Evolutionary conservation across 1,140 invertebrate genomes (phyloP), one percentile per base, ranked within the genome.

Genomic region (Drosophila ananassae): DNA sequence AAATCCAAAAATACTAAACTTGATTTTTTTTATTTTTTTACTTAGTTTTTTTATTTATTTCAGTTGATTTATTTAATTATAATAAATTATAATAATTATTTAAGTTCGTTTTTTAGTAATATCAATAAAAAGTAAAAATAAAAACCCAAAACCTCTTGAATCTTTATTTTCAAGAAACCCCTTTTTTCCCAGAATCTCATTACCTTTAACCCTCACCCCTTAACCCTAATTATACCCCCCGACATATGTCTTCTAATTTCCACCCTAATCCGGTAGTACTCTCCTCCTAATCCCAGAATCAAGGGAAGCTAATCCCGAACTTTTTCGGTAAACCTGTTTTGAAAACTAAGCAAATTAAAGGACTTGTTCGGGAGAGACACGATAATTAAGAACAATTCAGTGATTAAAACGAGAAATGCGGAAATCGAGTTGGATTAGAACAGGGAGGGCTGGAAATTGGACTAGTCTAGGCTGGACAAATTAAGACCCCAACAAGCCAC

Each of bases 351-450:
- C 34, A 24, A 66, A 62, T 10, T 63, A 34, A 39, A 39, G 51
- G n/a, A 67, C 44, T 13, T 10, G 32, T 44, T 48, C 55, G 17
- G 5, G 8, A 9, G 37, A 41, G 52, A 69, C 22, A 41, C 37
- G 17, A 17, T 52, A 69, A 69, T 69, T 57, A 57, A 17, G 52
- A 5, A 69, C 64, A 69, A 41, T 71, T 71, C 28, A 21, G 67
- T 50, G 67, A 71, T 71, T 69, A 71, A 32, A 32, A 34, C 47
- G 32, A 39, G 25, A 50, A 51, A 56, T 63, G 24, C 51, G 67
- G 63, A 69, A 69, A 68, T 69, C 63, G 64, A 71, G 67, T 71
- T 71, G 67, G 67, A 71, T 71, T 71, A 50, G 63, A 50, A 47
- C 46, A 39, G 12, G 39, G 30, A 13, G 37, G 39, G 60, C 25